Conservation (phyloP, 2,113 vertebrate genomes). For the Equus przewalskii region DNA sequence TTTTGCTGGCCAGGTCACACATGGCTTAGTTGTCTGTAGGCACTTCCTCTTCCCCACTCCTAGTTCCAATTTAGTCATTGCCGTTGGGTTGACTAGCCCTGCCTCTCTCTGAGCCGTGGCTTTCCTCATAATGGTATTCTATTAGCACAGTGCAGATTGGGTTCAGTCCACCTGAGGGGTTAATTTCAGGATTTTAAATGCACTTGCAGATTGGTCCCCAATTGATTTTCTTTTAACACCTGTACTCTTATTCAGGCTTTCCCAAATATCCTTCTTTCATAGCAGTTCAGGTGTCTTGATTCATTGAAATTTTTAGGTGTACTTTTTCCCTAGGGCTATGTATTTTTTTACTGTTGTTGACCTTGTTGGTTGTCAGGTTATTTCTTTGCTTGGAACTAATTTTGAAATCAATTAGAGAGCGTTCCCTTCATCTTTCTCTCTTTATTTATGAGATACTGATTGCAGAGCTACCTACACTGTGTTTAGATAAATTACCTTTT, state of each 20-base stretch:
- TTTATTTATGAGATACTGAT: slow-evolving; percentile 84
- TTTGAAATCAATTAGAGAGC: slow-evolving; percentile 83
- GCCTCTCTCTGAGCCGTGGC: not conserved
- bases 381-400: slow-evolving; percentile 81
- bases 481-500: slow-evolving; percentile 76
- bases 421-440: slow-evolving; percentile 79
- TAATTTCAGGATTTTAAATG: slow-evolving; percentile 68
- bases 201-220: slow-evolving; percentile 43
- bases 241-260: slow-evolving; percentile 23
- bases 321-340: not conserved
- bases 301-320: slow-evolving; percentile 49
- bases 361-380: slow-evolving; percentile 82
- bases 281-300: slow-evolving; percentile 43
- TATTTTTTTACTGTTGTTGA: slow-evolving; percentile 37
- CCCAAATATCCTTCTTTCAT: not conserved
- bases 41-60: not conserved
- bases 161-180: slow-evolving; percentile 46
- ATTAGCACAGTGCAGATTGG: not conserved
- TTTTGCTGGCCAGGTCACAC: slow-evolving; percentile 46
- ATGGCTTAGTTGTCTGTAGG: slow-evolving; percentile 50
- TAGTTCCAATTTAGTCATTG: not conserved
- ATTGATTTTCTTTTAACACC: slow-evolving; percentile 56
- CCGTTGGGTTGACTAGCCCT: not conserved
- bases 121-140: not conserved
- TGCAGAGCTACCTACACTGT: slow-evolving; percentile 80